Evolutionary conservation across 2,797 vertebrate species (phyloP).

Genomic region (Coregonus suidteri): DNA sequence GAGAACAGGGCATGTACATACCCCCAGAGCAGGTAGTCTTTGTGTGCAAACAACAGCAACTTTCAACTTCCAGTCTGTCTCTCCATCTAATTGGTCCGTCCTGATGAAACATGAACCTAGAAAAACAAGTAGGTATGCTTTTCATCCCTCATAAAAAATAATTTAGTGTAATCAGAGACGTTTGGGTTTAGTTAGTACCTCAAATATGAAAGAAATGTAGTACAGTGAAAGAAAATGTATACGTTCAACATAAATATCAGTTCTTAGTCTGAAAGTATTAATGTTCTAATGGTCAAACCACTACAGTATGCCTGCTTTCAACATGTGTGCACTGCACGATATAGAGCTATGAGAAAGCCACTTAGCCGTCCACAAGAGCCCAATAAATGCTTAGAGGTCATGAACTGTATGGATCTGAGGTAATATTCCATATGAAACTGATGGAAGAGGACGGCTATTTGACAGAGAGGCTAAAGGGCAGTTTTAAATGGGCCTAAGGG

Average conservation of each 20-base stretch:
- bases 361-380: conserved; percentile 13
- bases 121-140: conserved; percentile 19
- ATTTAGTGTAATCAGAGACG: neutral
- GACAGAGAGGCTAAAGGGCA: conserved; percentile 65
- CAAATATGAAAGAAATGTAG: neutral
- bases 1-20: conserved; percentile 50
- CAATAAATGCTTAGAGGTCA: conserved; percentile 47
- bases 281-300: neutral
- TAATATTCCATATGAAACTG: conserved; percentile 68
- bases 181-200: neutral
- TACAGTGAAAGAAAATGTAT: neutral
- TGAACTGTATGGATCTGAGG: conserved; percentile 68
- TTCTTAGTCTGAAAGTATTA: neutral
- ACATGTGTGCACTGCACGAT: neutral
- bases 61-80: conserved; percentile 98
- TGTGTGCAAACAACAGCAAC: conserved; percentile 93
- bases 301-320: neutral
- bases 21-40: conserved; percentile 89
- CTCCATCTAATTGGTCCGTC: conserved; percentile 96
- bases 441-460: conserved; percentile 61
- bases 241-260: neutral
- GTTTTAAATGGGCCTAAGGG: conserved; percentile 57
- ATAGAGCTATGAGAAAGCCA: conserved; percentile 13
- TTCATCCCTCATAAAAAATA: neutral
- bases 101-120: conserved; percentile 94